phyloP scores from a whole-genome alignment of 2,113 vertebrate genomes.

The Tragelaphus scriptus region DNA sequence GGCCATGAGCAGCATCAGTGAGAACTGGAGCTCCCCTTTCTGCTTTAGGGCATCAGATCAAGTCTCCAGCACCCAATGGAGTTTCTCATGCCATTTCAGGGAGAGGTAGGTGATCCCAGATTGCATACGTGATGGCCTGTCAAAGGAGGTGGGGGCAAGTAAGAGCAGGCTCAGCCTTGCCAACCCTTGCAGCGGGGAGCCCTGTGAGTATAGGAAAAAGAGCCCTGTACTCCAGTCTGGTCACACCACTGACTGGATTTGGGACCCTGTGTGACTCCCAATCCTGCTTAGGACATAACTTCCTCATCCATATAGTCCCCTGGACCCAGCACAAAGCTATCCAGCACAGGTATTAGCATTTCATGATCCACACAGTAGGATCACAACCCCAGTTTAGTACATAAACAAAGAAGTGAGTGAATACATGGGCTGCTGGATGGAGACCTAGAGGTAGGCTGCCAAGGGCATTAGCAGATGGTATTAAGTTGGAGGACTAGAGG shows the following conservation, averaged over 20 bases:
- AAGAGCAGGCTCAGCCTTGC: neutral
- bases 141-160: neutral
- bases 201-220: neutral
- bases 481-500: neutral
- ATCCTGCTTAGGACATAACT: neutral
- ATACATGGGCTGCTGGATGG: neutral
- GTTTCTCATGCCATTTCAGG: neutral
- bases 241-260: neutral
- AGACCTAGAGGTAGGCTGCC: neutral
- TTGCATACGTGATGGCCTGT: neutral
- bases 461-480: neutral
- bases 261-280: neutral
- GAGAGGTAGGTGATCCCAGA: neutral
- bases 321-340: neutral
- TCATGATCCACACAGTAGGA: neutral
- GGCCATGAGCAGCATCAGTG: neutral
- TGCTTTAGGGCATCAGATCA: neutral
- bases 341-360: neutral
- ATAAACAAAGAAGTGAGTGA: neutral
- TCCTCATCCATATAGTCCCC: neutral
- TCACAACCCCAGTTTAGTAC: neutral
- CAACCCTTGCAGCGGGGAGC: neutral
- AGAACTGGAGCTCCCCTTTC: neutral
- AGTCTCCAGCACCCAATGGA: neutral
- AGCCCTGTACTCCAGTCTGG: neutral